A percentile compares a stretch with the other conserved stretches of the same genome.
Conservation (phyloP, 2,888 invertebrate species). For the Ophion ellenae region DNA sequence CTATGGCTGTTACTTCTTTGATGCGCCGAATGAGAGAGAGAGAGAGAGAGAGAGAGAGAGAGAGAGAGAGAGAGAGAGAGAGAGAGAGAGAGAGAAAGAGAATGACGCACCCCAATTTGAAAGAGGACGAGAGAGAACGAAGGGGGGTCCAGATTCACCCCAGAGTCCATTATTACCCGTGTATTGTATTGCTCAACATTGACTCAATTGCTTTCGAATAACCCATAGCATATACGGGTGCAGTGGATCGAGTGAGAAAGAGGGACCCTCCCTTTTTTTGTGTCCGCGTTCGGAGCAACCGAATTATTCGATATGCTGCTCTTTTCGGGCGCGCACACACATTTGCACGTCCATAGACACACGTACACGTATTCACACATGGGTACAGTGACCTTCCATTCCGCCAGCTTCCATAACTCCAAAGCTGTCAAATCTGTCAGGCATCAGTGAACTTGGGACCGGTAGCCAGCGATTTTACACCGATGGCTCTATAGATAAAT, state of each 20-base stretch:
- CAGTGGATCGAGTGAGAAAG: slow-evolving; percentile 44
- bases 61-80: not conserved
- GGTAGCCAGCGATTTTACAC: slow-evolving; percentile 53
- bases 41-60: slow-evolving; percentile 15
- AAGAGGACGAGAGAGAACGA: slow-evolving; percentile 18
- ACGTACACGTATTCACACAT: slow-evolving; percentile 35
- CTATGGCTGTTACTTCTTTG: slow-evolving; percentile 51
- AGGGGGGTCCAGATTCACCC: slow-evolving; percentile 80
- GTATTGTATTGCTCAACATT: slow-evolving; percentile 83
- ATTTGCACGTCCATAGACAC: slow-evolving; percentile 18
- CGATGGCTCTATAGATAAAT: slow-evolving; percentile 22
- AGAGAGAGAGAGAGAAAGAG: not conserved
- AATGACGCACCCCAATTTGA: slow-evolving; percentile 64
- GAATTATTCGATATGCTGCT: slow-evolving; percentile 83
- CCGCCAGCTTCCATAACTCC: slow-evolving; percentile 71
- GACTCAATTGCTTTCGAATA: slow-evolving; percentile 84
- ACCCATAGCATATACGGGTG: slow-evolving; percentile 69
- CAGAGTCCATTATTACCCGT: slow-evolving; percentile 83
- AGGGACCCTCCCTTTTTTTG: slow-evolving; percentile 57
- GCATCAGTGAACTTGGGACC: slow-evolving; percentile 66
- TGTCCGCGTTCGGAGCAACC: slow-evolving; percentile 77
- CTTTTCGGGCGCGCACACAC: slow-evolving; percentile 71
- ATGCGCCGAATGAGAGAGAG: slow-evolving; percentile 51
- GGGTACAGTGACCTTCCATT: slow-evolving; percentile 72
- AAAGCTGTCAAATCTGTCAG: slow-evolving; percentile 74